These are phyloP conservation scores for Hephaestus fuliginosus DNA, from an alignment of 2,797 vertebrate species.

Conservation along the genomic window DNA sequence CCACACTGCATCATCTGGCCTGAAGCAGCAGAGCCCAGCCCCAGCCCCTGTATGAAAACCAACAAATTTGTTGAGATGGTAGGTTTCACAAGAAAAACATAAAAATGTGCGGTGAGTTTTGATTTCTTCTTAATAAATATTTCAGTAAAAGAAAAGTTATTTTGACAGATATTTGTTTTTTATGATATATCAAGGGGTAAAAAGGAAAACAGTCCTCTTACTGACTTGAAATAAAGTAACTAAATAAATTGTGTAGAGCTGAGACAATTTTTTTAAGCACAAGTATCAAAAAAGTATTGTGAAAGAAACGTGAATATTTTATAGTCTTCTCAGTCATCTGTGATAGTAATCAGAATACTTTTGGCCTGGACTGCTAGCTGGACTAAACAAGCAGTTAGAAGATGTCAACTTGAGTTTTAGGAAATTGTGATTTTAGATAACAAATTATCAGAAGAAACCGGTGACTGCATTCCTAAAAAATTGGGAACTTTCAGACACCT, in stretches of 20 bases:
- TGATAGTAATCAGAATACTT: background rate
- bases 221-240: background rate
- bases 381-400: background rate
- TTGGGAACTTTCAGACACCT: background rate
- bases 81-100: background rate
- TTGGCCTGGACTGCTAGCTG: background rate
- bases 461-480: background rate
- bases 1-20: slow-evolving; percentile 59
- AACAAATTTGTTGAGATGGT: slow-evolving; percentile 25
- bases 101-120: background rate
- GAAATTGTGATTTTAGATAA: background rate
- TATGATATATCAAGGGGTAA: background rate
- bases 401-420: background rate
- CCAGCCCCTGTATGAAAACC: slow-evolving; percentile 2
- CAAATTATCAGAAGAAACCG: background rate
- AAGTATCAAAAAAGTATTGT: background rate
- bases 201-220: background rate
- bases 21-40: slow-evolving; percentile 18
- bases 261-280: background rate
- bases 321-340: background rate
- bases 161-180: background rate
- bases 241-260: background rate
- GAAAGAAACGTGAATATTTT: background rate
- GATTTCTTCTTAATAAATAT: background rate
- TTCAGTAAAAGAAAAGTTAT: background rate